Evolutionary conservation across 53 echinoderm and acorn worm species (phyloP).

Genomic region (Stichopus horrens): DNA sequence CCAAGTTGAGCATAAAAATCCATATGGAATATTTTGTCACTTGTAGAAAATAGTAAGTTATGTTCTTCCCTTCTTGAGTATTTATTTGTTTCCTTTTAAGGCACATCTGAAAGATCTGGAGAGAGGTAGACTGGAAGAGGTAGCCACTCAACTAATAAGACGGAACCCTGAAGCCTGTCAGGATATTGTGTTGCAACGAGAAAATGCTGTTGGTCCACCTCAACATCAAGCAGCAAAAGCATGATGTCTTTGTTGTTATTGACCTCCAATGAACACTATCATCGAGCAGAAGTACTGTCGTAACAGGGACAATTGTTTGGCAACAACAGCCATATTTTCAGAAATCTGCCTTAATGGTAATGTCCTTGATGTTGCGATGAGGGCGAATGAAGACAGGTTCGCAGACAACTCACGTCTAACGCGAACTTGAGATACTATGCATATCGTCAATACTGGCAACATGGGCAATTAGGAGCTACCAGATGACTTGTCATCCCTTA

Average conservation of each 20-base stretch:
- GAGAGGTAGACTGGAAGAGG: constrained; percentile 8
- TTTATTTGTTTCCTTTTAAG: not conserved
- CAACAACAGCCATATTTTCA: constrained; percentile 13
- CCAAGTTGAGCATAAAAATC: no score
- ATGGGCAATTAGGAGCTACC: constrained; percentile 41
- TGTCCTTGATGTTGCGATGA: constrained; percentile 57
- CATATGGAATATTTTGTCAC: no score
- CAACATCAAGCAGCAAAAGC: not conserved
- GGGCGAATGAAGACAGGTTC: constrained; percentile 48
- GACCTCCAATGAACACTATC: not conserved
- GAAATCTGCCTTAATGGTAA: constrained; percentile 42
- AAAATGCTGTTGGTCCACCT: not conserved
- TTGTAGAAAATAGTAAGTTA: no score
- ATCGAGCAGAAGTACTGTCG: constrained; percentile 16
- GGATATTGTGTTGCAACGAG: not conserved
- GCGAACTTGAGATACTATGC: constrained; percentile 30
- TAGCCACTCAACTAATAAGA: constrained; percentile 10
- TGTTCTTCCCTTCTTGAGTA: no score
- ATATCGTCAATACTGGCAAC: constrained; percentile 57
- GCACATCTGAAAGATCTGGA: constrained; percentile 5
- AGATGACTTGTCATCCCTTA: constrained; percentile 53
- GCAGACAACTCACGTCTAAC: constrained; percentile 43
- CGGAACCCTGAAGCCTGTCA: constrained; percentile 14
- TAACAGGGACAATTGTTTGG: constrained; percentile 4
- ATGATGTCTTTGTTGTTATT: constrained; percentile 47